These are phyloP conservation scores for Aphidoletes aphidimyza DNA, from an alignment of 2,888 invertebrate species.

Conservation along the genomic window DNA sequence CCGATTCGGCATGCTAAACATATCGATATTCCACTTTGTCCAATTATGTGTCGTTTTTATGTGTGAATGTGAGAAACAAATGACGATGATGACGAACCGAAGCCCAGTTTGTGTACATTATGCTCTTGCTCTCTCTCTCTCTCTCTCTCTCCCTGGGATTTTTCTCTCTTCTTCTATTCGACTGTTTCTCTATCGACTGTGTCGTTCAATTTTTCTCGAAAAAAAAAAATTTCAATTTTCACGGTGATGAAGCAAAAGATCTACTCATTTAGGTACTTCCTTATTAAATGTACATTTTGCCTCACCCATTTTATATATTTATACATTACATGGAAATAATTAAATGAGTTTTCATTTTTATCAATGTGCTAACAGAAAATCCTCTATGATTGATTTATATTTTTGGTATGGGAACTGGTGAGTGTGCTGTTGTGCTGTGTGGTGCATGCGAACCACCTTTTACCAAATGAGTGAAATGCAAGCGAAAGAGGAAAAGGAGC, in stretches of 20 bases:
- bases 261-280: conserved; percentile 19
- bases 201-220: too few relatives aligned
- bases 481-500: too few relatives aligned
- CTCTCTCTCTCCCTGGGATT: too few relatives aligned
- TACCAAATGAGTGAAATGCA: too few relatives aligned
- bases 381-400: conserved; percentile 32
- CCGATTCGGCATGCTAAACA: conserved; percentile 19
- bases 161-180: too few relatives aligned
- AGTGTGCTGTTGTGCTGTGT: too few relatives aligned
- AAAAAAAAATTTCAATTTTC: conserved; percentile 4
- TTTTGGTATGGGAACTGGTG: neutral
- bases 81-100: too few relatives aligned
- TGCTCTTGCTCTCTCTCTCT: too few relatives aligned
- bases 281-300: conserved; percentile 16
- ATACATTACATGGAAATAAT: neutral
- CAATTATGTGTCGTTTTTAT: neutral
- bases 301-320: neutral
- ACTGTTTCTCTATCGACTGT: too few relatives aligned
- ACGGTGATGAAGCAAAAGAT: conserved; percentile 44
- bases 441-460: too few relatives aligned
- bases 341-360: conserved; percentile 42
- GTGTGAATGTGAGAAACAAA: conserved; percentile 3
- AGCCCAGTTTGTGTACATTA: too few relatives aligned
- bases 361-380: conserved; percentile 44
- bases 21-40: neutral